phyloP scores from a whole-genome alignment of 2,888 invertebrate genomes.

The Aplocera efformata region DNA sequence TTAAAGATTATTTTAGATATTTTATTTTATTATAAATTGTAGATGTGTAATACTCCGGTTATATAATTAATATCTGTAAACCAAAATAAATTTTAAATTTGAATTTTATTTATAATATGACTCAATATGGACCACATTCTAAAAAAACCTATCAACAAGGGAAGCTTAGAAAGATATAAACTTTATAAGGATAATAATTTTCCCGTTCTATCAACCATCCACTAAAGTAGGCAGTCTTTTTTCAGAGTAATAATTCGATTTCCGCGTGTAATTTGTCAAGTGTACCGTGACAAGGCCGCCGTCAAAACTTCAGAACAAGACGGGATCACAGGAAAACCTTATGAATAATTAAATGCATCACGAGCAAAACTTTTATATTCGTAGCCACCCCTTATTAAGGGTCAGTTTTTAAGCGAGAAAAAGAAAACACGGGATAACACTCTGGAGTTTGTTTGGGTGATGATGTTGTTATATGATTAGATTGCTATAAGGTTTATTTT shows the following conservation, averaged over 20 bases:
- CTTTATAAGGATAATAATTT: too few relatives aligned
- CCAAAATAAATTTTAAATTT: too few relatives aligned
- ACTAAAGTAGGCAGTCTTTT: slow-evolving; percentile 18
- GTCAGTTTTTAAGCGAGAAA: slow-evolving; percentile 54
- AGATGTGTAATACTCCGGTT: too few relatives aligned
- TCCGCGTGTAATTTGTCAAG: slow-evolving; percentile 69
- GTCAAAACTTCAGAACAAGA: slow-evolving; percentile 49
- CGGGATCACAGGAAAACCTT: slow-evolving; percentile 64
- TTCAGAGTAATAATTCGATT: slow-evolving; percentile 38
- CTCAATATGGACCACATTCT: too few relatives aligned
- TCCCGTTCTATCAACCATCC: slow-evolving; percentile 2
- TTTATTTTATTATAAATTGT: too few relatives aligned
- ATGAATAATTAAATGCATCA: slow-evolving; percentile 74
- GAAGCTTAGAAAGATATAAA: too few relatives aligned
- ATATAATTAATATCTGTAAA: too few relatives aligned
- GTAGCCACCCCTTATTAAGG: slow-evolving; percentile 38
- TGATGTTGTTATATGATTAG: slow-evolving; percentile 10
- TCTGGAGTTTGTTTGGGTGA: slow-evolving; percentile 27
- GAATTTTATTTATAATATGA: too few relatives aligned
- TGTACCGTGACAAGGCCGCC: slow-evolving; percentile 58
- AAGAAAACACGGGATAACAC: slow-evolving; percentile 53
- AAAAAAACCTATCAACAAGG: too few relatives aligned
- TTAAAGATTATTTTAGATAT: too few relatives aligned
- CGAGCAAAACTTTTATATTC: slow-evolving; percentile 56
- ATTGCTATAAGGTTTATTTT: not conserved